Conservation (phyloP, 1,140 invertebrate species). For the Branchinecta lindahli region DNA sequence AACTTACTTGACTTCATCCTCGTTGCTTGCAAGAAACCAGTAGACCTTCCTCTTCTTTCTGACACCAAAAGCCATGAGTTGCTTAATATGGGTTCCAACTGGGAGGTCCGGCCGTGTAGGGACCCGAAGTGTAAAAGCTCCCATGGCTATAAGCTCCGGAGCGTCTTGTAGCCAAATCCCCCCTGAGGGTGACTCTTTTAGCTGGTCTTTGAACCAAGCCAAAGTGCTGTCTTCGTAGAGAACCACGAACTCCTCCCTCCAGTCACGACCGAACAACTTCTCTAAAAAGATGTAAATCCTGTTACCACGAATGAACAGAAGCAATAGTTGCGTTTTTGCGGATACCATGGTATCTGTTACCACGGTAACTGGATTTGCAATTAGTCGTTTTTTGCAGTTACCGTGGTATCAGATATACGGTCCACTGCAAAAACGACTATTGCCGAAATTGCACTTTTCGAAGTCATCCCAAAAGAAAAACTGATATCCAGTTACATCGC, state of each 20-base stretch:
- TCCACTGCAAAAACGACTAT: too few relatives aligned
- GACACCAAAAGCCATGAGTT: constrained; percentile 28
- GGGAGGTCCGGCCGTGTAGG: constrained; percentile 28
- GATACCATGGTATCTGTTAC: too few relatives aligned
- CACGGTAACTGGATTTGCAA: too few relatives aligned
- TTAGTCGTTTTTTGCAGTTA: too few relatives aligned
- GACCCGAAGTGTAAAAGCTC: constrained; percentile 27
- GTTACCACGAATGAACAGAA: background rate
- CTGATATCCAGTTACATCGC: too few relatives aligned
- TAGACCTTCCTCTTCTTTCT: constrained; percentile 25
- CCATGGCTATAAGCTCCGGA: constrained; percentile 31
- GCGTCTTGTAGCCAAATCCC: constrained; percentile 28
- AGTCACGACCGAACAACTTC: constrained; percentile 29
- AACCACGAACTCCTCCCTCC: constrained; percentile 29
- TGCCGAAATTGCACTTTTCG: too few relatives aligned
- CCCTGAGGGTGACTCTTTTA: constrained; percentile 25
- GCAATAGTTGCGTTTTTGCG: too few relatives aligned
- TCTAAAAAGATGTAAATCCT: constrained; percentile 23
- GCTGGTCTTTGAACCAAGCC: constrained; percentile 29
- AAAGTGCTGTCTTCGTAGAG: constrained; percentile 30
- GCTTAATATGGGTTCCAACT: constrained; percentile 22
- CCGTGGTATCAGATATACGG: too few relatives aligned
- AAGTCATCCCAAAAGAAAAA: too few relatives aligned
- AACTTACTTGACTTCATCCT: constrained; percentile 26
- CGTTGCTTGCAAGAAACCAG: constrained; percentile 27